Evolutionary conservation across 2,888 invertebrate genomes (phyloP).

Genomic region (Campaea margaritaria): DNA sequence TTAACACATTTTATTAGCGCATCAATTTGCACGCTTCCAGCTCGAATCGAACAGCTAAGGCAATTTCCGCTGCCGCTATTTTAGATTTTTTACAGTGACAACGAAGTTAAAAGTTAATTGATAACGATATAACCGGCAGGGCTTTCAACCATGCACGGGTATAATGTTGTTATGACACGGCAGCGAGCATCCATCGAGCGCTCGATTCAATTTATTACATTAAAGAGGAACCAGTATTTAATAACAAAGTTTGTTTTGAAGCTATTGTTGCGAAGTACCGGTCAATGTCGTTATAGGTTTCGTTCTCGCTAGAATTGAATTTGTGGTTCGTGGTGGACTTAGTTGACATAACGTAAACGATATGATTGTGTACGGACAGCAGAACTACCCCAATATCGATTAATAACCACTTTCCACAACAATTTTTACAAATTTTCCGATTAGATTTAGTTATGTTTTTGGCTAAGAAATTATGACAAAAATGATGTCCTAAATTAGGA

Average conservation of each 20-base stretch:
- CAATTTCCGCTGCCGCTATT: conserved; percentile 24
- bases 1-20: not conserved
- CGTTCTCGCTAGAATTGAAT: not conserved
- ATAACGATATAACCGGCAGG: conserved; percentile 56
- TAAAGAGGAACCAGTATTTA: conserved; percentile 13
- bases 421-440: no score
- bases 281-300: conserved; percentile 1
- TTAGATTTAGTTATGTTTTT: no score
- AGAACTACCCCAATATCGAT: no score
- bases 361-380: no score
- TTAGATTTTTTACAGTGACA: conserved; percentile 45
- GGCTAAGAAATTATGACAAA: no score
- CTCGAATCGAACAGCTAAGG: conserved; percentile 15
- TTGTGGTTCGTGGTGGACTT: not conserved
- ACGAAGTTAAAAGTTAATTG: conserved; percentile 58
- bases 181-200: conserved; percentile 36
- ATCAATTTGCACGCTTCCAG: conserved; percentile 2
- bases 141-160: conserved; percentile 44
- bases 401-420: no score
- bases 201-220: conserved; percentile 34
- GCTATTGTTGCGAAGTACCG: not conserved
- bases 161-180: conserved; percentile 61
- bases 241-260: conserved; percentile 13
- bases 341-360: no score
- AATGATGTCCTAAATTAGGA: no score